These are phyloP conservation scores for Scaeva pyrastri DNA, from an alignment of 2,888 invertebrate genomes.

Conservation along the genomic window DNA sequence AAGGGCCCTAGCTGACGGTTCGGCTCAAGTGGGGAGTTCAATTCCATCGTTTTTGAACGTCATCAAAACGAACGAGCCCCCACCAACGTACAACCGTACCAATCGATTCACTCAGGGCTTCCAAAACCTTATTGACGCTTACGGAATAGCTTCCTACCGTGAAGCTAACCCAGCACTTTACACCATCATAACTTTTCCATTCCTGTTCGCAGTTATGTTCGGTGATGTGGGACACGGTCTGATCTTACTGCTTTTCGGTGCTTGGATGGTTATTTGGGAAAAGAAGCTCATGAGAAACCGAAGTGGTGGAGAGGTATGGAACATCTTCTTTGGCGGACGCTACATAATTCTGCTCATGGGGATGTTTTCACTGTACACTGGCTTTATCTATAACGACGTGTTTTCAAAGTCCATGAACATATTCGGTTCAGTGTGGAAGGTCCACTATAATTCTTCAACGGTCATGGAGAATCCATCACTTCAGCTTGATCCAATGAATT, in stretches of 20 bases:
- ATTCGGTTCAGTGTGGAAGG: constrained; percentile 94
- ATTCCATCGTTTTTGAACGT: constrained; percentile 97
- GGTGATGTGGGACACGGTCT: constrained; percentile 96
- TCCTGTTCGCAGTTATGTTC: constrained; percentile 98
- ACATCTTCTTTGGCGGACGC: constrained; percentile 98
- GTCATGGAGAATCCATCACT: constrained; percentile 84
- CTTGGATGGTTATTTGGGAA: constrained; percentile 92
- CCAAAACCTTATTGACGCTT: constrained; percentile 96
- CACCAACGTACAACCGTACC: constrained; percentile 96
- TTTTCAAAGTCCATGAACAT: constrained; percentile 98
- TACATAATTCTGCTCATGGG: constrained; percentile 99
- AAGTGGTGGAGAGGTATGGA: constrained; percentile 93
- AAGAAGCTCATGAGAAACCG: constrained; percentile 89
- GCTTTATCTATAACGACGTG: constrained; percentile 98
- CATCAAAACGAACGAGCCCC: constrained; percentile 91
- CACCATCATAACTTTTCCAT: constrained; percentile 96
- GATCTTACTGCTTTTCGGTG: constrained; percentile 91
- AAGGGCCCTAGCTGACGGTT: constrained; percentile 91
- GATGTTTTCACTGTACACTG: constrained; percentile 98
- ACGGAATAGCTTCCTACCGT: constrained; percentile 95
- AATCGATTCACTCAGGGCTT: constrained; percentile 97
- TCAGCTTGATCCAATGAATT: constrained; percentile 87
- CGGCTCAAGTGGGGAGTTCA: constrained; percentile 92
- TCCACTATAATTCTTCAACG: constrained; percentile 85
- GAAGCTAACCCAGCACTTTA: constrained; percentile 96